These are phyloP conservation scores for Drosophila heteroneura DNA, from an alignment of 2,888 invertebrate species.

Conservation along the genomic window DNA sequence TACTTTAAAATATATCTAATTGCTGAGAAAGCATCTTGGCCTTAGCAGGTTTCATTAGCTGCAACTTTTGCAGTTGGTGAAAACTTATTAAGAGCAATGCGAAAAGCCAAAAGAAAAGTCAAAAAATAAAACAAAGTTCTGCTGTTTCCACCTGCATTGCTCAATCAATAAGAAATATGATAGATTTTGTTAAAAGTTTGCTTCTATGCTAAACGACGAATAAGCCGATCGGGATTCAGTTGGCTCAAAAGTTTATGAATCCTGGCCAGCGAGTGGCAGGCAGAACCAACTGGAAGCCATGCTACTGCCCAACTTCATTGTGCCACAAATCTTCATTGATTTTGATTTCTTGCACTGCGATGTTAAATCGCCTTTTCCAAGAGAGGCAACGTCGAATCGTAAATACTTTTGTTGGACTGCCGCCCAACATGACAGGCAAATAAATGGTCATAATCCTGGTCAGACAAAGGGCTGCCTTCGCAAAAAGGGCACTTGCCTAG, in stretches of 20 bases:
- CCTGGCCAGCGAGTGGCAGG: conserved; percentile 38
- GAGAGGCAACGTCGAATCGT: conserved; percentile 32
- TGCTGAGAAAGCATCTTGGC: background rate
- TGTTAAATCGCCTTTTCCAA: conserved; percentile 70
- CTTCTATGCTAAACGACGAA: conserved; percentile 26
- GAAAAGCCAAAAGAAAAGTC: conserved; percentile 27
- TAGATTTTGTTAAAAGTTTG: conserved; percentile 47
- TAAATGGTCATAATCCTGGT: conserved; percentile 77
- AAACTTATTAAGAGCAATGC: conserved; percentile 19
- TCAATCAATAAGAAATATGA: conserved; percentile 63
- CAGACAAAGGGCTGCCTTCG: conserved; percentile 67
- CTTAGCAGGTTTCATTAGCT: conserved; percentile 20
- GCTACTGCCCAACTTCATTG: conserved; percentile 29
- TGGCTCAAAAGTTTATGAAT: conserved; percentile 55
- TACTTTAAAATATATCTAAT: background rate
- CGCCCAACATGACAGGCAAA: conserved; percentile 68
- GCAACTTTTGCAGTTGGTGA: background rate
- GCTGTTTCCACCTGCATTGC: background rate
- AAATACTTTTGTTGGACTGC: conserved; percentile 58
- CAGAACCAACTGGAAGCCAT: conserved; percentile 45
- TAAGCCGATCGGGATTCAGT: conserved; percentile 14
- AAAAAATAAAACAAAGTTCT: background rate
- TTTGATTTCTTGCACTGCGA: conserved; percentile 67
- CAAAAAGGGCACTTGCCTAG: conserved; percentile 38
- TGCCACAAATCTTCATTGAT: conserved; percentile 75